Percentiles rank a stretch among this genome's conserved stretches.
Conservation (phyloP, 2,888 invertebrate species). For the Pandemis corylana region DNA sequence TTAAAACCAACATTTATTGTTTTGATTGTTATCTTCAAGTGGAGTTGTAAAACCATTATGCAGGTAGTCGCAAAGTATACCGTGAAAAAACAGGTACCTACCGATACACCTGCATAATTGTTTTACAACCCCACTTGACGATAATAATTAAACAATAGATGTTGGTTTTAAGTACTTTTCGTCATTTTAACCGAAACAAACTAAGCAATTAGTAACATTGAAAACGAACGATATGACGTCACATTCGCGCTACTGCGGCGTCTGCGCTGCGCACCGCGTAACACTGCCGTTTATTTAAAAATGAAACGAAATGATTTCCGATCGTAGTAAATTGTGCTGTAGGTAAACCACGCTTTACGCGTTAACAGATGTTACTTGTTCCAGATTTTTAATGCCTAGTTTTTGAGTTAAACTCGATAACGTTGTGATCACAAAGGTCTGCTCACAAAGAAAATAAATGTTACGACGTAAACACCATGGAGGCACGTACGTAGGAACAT, state of each 20-base stretch:
- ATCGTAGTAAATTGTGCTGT: constrained; percentile 69
- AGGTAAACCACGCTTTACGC: constrained; percentile 63
- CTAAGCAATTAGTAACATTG: constrained; percentile 4
- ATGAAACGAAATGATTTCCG: constrained; percentile 69
- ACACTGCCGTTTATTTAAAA: constrained; percentile 57
- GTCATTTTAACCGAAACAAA: too few species aligned
- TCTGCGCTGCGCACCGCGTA: constrained; percentile 26
- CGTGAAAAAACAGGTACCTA: too few species aligned
- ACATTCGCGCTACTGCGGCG: not conserved
- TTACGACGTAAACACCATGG: not conserved
- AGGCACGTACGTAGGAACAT: not conserved
- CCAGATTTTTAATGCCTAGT: constrained; percentile 62
- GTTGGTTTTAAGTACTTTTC: too few species aligned
- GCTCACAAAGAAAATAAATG: not conserved
- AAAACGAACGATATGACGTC: not conserved
- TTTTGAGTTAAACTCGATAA: constrained; percentile 50
- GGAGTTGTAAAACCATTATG: too few species aligned
- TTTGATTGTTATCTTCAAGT: too few species aligned
- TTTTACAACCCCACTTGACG: too few species aligned
- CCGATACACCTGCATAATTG: too few species aligned
- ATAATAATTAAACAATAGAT: too few species aligned
- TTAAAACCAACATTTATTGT: too few species aligned
- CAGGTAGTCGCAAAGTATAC: too few species aligned
- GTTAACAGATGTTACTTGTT: constrained; percentile 69
- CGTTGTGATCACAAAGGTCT: constrained; percentile 32